phyloP scores from a whole-genome alignment of 2,113 vertebrate species.

The Verasper variegatus region DNA sequence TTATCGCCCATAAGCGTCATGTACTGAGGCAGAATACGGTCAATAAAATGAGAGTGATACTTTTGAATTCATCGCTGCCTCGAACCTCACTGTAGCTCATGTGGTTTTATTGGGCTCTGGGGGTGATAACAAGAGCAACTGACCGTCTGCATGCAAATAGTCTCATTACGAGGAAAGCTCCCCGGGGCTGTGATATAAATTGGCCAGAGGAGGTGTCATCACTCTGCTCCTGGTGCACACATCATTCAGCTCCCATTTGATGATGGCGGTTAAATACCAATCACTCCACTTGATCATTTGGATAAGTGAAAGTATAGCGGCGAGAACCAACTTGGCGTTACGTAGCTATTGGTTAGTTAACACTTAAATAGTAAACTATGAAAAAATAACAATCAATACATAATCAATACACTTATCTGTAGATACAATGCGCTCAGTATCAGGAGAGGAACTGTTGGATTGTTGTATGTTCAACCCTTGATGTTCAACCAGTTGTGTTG shows the following conservation, averaged over 20 bases:
- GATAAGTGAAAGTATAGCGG: not conserved
- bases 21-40: slow-evolving; percentile 4
- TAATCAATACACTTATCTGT: too few species aligned
- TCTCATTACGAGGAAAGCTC: slow-evolving; percentile 42
- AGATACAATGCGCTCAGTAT: too few species aligned
- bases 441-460: too few species aligned
- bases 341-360: not conserved
- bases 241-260: slow-evolving; percentile 30
- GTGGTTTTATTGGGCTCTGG: slow-evolving; percentile 38
- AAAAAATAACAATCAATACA: too few species aligned
- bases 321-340: not conserved
- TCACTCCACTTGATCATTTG: not conserved
- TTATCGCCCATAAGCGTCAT: slow-evolving; percentile 5
- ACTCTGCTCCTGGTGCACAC: not conserved
- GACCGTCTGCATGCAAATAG: slow-evolving; percentile 62
- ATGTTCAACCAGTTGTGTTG: too few species aligned
- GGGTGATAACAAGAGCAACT: slow-evolving; percentile 55
- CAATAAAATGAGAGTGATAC: slow-evolving; percentile 20
- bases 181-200: slow-evolving; percentile 28
- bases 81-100: slow-evolving; percentile 26
- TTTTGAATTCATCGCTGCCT: slow-evolving; percentile 14
- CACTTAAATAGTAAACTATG: not conserved
- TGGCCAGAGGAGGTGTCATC: slow-evolving; percentile 31
- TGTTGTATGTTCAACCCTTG: too few species aligned
- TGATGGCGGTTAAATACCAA: slow-evolving; percentile 4